These are phyloP conservation scores for Chamaedrilus cognettii DNA, from an alignment of 2,888 invertebrate genomes.

Conservation along the genomic window DNA sequence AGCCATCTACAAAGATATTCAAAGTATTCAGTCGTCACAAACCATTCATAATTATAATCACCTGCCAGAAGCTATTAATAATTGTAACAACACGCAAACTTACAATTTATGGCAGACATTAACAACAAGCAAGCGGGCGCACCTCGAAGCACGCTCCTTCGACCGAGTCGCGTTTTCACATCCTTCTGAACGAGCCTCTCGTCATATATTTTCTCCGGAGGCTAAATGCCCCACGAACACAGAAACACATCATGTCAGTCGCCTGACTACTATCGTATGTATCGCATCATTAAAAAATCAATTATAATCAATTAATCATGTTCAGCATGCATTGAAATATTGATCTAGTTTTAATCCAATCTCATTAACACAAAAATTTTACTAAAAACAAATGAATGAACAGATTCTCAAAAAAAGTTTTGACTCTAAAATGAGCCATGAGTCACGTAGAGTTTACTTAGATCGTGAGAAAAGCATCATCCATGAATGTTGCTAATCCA, in stretches of 20 bases:
- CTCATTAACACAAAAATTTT: too few species aligned
- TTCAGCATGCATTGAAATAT: not conserved
- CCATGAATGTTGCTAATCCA: too few species aligned
- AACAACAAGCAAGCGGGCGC: not conserved
- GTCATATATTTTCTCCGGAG: too few species aligned
- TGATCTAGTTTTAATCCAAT: too few species aligned
- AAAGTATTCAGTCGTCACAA: not conserved
- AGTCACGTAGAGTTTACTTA: too few species aligned
- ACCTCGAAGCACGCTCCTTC: not conserved
- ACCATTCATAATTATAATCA: not conserved
- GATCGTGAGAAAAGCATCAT: too few species aligned
- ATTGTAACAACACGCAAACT: not conserved
- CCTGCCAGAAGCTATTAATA: not conserved
- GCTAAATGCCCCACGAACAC: too few species aligned
- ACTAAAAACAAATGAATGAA: too few species aligned
- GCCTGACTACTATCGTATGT: not conserved
- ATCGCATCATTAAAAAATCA: not conserved
- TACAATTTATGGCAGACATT: too few species aligned
- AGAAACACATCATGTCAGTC: too few species aligned
- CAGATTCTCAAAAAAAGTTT: too few species aligned
- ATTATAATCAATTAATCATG: not conserved
- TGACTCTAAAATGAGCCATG: too few species aligned
- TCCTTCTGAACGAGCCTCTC: not conserved
- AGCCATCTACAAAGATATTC: not conserved
- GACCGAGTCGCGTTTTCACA: not conserved